phyloP scores from a whole-genome alignment of 2,888 invertebrate genomes.

The Aphrophora alni region DNA sequence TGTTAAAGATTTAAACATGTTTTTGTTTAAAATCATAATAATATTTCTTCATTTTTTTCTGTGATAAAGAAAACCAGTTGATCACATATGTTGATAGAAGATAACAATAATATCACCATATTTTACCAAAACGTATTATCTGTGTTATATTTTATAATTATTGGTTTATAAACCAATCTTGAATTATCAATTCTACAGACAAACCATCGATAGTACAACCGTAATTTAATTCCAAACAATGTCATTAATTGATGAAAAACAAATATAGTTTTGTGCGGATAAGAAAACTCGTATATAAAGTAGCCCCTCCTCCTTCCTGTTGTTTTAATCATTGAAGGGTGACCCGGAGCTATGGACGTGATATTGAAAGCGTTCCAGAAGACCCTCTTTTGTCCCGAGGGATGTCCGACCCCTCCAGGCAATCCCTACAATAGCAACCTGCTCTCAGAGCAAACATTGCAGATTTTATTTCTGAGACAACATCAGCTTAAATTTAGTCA shows the following conservation, averaged over 20 bases:
- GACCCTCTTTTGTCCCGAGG: not conserved
- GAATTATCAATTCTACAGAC: too few species aligned
- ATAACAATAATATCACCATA: too few species aligned
- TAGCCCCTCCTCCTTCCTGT: slow-evolving; percentile 15
- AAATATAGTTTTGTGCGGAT: not conserved
- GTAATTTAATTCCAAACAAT: not conserved
- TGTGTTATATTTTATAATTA: too few species aligned
- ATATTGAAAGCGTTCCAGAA: slow-evolving; percentile 29
- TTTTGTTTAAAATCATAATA: too few species aligned
- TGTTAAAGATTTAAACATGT: too few species aligned
- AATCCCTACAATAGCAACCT: not conserved
- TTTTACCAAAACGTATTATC: too few species aligned
- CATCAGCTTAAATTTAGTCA: not conserved
- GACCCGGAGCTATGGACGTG: slow-evolving; percentile 19
- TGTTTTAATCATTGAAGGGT: slow-evolving; percentile 29
- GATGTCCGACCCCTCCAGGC: slow-evolving; percentile 10
- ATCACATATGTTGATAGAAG: too few species aligned
- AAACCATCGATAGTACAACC: too few species aligned
- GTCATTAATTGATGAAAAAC: slow-evolving; percentile 1
- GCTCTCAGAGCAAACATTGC: slow-evolving; percentile 11
- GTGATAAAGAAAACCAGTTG: too few species aligned
- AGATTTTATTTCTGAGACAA: slow-evolving; percentile 4
- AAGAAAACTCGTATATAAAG: not conserved
- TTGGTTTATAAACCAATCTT: too few species aligned
- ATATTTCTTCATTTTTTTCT: too few species aligned